Evolutionary conservation across 2,797 vertebrate species (phyloP).

Genomic region (Anguilla megastoma): DNA sequence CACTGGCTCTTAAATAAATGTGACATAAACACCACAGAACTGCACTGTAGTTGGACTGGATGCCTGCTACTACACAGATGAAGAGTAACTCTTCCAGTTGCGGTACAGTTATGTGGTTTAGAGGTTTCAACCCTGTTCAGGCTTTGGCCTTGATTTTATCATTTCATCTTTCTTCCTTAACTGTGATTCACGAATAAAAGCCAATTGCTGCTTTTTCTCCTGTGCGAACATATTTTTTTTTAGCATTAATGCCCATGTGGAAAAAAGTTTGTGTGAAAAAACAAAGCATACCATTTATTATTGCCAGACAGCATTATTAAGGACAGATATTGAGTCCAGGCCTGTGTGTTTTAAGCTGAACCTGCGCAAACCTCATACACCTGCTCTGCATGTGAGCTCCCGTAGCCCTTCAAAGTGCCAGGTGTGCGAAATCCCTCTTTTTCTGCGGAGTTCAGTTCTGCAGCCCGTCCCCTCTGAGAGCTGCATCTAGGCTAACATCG

Average conservation of each 20-base stretch:
- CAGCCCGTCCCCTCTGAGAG: slow-evolving; percentile 16
- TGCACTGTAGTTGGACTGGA: too few relatives aligned
- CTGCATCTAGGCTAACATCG: slow-evolving; percentile 20
- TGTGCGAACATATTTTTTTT: neutral
- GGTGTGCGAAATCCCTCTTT: slow-evolving; percentile 24
- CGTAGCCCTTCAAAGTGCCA: slow-evolving; percentile 11
- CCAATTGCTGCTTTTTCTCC: neutral
- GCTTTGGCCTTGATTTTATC: neutral
- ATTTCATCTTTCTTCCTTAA: neutral
- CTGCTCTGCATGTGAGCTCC: neutral
- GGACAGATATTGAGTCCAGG: neutral
- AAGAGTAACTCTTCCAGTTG: too few relatives aligned
- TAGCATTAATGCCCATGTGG: neutral
- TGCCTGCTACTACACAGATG: too few relatives aligned
- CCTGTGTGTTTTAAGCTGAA: neutral
- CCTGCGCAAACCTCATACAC: neutral
- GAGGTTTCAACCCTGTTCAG: neutral
- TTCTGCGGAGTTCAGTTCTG: slow-evolving; percentile 23
- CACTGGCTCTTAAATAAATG: neutral
- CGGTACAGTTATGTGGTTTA: too few relatives aligned
- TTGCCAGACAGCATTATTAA: neutral
- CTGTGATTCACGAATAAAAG: neutral
- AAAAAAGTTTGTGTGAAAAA: neutral
- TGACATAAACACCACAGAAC: too few relatives aligned
- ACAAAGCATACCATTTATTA: neutral